Percentiles rank a stretch among this genome's conserved stretches.
These are phyloP conservation scores for Drosophila orena DNA, from an alignment of 1,140 invertebrate genomes.

Conservation along the genomic window DNA sequence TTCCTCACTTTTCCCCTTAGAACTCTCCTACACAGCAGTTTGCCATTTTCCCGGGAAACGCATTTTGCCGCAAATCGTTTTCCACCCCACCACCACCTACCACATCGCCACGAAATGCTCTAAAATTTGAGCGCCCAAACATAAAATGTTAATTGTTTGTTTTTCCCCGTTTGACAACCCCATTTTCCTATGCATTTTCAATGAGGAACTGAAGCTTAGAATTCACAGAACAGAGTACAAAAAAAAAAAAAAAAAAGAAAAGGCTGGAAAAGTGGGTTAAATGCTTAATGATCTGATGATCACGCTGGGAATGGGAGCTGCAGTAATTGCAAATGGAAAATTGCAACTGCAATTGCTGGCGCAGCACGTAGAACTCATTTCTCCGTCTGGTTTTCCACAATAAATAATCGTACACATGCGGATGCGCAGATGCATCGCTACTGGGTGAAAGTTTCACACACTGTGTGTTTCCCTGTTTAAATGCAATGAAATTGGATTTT, in stretches of 20 bases:
- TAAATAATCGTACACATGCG: slow-evolving; percentile 30
- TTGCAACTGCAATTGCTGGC: slow-evolving; percentile 4
- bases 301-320: slow-evolving; percentile 35
- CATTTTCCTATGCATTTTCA: slow-evolving; percentile 12
- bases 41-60: slow-evolving; percentile 33
- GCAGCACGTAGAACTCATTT: slow-evolving; percentile 29
- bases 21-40: neutral
- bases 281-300: slow-evolving; percentile 51
- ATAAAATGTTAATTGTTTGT: slow-evolving; percentile 60
- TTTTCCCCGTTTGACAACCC: slow-evolving; percentile 31
- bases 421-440: slow-evolving; percentile 8
- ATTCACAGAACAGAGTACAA: slow-evolving; percentile 35
- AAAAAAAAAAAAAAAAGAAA: slow-evolving; percentile 17
- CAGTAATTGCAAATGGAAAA: slow-evolving; percentile 12
- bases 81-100: neutral
- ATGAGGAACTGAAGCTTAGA: slow-evolving; percentile 59
- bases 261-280: slow-evolving; percentile 48
- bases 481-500: slow-evolving; percentile 51
- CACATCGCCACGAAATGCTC: slow-evolving; percentile 2
- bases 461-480: slow-evolving; percentile 20
- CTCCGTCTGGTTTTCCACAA: slow-evolving; percentile 19
- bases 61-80: slow-evolving; percentile 47
- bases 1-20: neutral
- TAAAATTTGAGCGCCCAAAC: slow-evolving; percentile 39
- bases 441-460: slow-evolving; percentile 44